Percentiles rank a stretch among this genome's conserved stretches.
Conservation (phyloP, 2,113 vertebrate genomes). For the Solea senegalensis region DNA sequence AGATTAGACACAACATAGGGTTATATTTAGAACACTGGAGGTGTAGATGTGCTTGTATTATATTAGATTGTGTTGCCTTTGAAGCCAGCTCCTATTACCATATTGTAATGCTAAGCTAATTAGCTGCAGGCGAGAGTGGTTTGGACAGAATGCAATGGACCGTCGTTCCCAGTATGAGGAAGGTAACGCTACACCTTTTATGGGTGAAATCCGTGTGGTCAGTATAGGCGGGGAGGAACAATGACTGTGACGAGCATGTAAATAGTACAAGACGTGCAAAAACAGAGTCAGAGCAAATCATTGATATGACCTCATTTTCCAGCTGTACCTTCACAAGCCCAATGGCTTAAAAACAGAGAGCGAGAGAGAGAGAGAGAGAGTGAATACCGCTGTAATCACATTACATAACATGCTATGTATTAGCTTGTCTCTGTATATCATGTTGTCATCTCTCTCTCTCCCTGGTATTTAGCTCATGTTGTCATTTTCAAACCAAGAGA, state of each 20-base stretch:
- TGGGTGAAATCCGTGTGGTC: no score
- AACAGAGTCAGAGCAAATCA: neutral
- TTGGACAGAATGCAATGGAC: no score
- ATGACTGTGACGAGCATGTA: neutral
- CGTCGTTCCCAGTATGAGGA: no score
- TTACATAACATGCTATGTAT: conserved; percentile 15
- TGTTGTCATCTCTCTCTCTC: neutral
- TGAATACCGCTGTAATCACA: conserved; percentile 8
- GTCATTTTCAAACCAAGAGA: conserved; percentile 20
- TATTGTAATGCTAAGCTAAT: no score
- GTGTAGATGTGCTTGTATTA: no score
- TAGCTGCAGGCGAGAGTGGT: no score
- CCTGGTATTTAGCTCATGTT: neutral
- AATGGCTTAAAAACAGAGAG: conserved; percentile 1
- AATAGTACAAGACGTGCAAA: neutral
- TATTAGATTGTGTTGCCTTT: no score
- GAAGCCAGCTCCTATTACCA: no score
- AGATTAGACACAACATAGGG: no score
- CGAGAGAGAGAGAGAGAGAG: neutral
- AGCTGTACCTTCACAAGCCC: neutral
- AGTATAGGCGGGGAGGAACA: neutral
- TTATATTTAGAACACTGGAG: no score
- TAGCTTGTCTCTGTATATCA: conserved; percentile 1
- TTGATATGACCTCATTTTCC: conserved; percentile 10
- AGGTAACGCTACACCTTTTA: no score